Evolutionary conservation across 1,140 invertebrate species (phyloP), one percentile per base, ranked within the genome.

Genomic region (Drosophila sp.): DNA sequence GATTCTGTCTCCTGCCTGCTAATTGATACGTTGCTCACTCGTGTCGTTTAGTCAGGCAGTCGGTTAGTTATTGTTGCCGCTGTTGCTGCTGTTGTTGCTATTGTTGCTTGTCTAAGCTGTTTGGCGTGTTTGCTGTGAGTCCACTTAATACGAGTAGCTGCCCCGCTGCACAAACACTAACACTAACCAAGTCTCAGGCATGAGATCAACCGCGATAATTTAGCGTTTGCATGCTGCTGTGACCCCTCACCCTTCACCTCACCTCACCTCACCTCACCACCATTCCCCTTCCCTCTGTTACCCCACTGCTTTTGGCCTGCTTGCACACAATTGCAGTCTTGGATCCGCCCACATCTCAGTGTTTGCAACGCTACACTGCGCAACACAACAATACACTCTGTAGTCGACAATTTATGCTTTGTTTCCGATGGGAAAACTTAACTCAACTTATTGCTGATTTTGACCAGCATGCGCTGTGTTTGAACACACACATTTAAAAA

Each of bases 21-120:
- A 82, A 82, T 82, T 82, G 80, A 82, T 76, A 82, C 64, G 75
- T 82, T 72, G 36, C 61, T 32, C 50, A 45, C 53, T 48, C 41
- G 54, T 41, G 53, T 41, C 36, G 43, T 36, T 40, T 58, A 34
- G 54, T 36, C 41, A 34, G 8, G 13, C 59, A 62, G 18, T 6
- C 14, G 13, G 25, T 16, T 27, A 14, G 40, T 56, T 38, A n/a
- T 70, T 53, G 75, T 59, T 74, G 45, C 56, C 54, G 32, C 41
- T 58, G 50, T 34, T 34, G 25, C 5, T 45, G 50, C 7, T 27
- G 50, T 64, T 40, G 27, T 65, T 58, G 45, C 46, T 59, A 54
- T 32, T 45, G 50, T 59, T 38, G 45, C 18, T 43, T 41, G n/a
- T 51, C 7, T 51, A 32, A 5, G n/a, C n/a, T n/a, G n/a, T n/a